Conservation (phyloP, 1,140 invertebrate species). For the Saccostrea echinata region DNA sequence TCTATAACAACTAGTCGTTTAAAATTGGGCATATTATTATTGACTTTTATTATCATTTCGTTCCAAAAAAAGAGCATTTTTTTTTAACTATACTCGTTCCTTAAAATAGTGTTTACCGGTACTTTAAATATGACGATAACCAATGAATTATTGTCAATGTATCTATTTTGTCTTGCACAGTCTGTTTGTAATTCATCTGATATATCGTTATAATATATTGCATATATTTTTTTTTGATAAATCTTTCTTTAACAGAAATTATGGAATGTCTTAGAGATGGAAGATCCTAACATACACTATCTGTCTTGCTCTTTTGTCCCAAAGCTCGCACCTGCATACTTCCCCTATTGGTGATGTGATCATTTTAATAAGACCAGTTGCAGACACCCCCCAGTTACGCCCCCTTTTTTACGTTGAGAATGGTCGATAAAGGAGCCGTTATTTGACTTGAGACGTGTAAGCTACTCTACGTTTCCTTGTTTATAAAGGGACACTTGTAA, state of each 20-base stretch:
- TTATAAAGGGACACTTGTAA: slow-evolving; percentile 14
- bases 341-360: slow-evolving; percentile 26
- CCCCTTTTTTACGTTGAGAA: neutral
- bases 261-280: neutral
- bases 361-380: slow-evolving; percentile 29
- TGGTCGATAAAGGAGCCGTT: neutral
- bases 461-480: neutral
- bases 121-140: too few relatives aligned
- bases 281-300: neutral
- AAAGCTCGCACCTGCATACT: neutral
- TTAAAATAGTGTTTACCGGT: too few relatives aligned
- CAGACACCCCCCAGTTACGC: slow-evolving; percentile 9
- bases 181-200: too few relatives aligned
- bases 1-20: too few relatives aligned
- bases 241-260: neutral
- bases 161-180: too few relatives aligned
- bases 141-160: too few relatives aligned
- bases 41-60: too few relatives aligned
- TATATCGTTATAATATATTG: too few relatives aligned
- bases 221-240: too few relatives aligned
- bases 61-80: too few relatives aligned
- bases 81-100: too few relatives aligned
- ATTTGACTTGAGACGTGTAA: neutral
- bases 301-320: slow-evolving; percentile 13
- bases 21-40: too few relatives aligned